Evolutionary conservation across 2,888 invertebrate species (phyloP).

Genomic region (Lacanobia oleracea): DNA sequence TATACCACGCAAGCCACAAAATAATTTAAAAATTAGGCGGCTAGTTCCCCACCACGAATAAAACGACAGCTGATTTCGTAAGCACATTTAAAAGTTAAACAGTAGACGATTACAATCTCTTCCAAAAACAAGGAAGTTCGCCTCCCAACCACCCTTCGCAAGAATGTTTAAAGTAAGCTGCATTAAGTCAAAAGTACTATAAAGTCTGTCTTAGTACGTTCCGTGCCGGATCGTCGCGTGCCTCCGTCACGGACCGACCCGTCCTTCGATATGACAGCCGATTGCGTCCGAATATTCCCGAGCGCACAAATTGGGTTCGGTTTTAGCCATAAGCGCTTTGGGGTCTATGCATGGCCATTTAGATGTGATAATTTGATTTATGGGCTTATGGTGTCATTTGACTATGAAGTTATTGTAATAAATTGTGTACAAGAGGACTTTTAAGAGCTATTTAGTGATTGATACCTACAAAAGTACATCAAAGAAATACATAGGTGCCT

Average conservation of each 20-base stretch:
- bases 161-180: slow-evolving; percentile 57
- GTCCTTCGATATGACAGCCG: slow-evolving; percentile 50
- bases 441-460: no score
- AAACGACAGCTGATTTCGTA: slow-evolving; percentile 45
- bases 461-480: no score
- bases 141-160: slow-evolving; percentile 35
- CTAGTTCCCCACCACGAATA: neutral
- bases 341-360: slow-evolving; percentile 6
- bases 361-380: slow-evolving; percentile 22
- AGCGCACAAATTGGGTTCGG: slow-evolving; percentile 38
- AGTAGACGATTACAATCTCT: slow-evolving; percentile 56
- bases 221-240: slow-evolving; percentile 56
- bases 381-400: neutral
- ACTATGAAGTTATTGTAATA: neutral
- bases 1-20: slow-evolving; percentile 3
- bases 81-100: slow-evolving; percentile 60
- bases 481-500: no score
- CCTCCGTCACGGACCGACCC: slow-evolving; percentile 33
- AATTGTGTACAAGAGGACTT: neutral
- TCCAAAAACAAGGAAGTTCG: slow-evolving; percentile 43
- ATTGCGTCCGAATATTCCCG: slow-evolving; percentile 36
- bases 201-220: slow-evolving; percentile 40
- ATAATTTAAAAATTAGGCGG: slow-evolving; percentile 10
- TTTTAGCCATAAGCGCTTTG: slow-evolving; percentile 18
- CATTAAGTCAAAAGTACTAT: slow-evolving; percentile 61